phyloP scores from a whole-genome alignment of 2,113 vertebrate species.

The Cranoglanis bouderius region DNA sequence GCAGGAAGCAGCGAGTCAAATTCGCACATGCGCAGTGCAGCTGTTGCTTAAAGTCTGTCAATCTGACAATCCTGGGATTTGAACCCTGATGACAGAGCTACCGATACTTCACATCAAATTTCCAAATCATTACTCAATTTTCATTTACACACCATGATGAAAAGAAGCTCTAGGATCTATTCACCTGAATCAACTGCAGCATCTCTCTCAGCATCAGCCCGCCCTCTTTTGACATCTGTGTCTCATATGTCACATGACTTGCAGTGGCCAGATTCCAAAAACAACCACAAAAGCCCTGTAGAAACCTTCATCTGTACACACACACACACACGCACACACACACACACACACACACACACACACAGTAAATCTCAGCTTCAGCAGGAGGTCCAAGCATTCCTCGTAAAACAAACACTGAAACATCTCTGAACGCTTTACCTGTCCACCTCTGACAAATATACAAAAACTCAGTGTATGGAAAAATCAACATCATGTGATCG shows the following conservation, averaged over 20 bases:
- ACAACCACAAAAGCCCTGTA: slow-evolving; percentile 35
- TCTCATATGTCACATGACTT: slow-evolving; percentile 43
- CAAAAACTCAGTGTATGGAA: slow-evolving; percentile 11
- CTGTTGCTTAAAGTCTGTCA: not conserved
- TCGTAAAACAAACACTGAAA: slow-evolving; percentile 70
- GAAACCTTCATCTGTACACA: slow-evolving; percentile 42
- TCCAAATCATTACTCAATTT: not conserved
- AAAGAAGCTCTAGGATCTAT: not conserved
- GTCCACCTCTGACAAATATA: slow-evolving; percentile 47
- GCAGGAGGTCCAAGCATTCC: slow-evolving; percentile 53
- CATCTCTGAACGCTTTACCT: slow-evolving; percentile 69
- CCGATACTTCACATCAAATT: not conserved
- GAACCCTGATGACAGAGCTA: not conserved
- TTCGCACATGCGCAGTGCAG: not conserved
- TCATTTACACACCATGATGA: not conserved
- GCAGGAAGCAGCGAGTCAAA: not conserved
- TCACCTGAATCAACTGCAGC: slow-evolving; percentile 17
- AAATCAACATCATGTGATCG: not conserved
- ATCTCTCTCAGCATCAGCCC: not conserved
- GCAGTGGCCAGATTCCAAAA: slow-evolving; percentile 19
- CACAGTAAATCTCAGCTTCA: slow-evolving; percentile 54
- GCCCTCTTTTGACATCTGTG: slow-evolving; percentile 45
- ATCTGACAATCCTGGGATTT: not conserved
- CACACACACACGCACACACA: slow-evolving; percentile 41
- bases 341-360: slow-evolving; percentile 6